Percentiles rank a stretch among this genome's conserved stretches.
phyloP scores from a whole-genome alignment of 1,140 invertebrate genomes.

The Sesamia nonagrioides region DNA sequence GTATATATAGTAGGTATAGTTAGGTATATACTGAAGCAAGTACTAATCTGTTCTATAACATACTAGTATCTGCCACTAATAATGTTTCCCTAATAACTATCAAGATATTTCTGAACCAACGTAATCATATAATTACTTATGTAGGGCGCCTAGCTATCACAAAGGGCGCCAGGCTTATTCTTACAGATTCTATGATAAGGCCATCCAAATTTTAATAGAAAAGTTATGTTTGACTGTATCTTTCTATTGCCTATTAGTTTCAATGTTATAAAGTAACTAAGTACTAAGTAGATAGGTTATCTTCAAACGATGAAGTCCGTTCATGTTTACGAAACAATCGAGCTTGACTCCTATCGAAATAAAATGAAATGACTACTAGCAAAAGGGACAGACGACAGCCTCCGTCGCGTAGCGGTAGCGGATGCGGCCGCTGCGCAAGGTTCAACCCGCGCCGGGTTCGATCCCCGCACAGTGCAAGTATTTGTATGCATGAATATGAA shows the following conservation, averaged over 20 bases:
- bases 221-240: slow-evolving; percentile 12
- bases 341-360: too few species aligned
- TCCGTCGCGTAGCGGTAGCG: too few species aligned
- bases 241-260: neutral
- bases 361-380: too few species aligned
- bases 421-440: too few species aligned
- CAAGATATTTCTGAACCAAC: neutral
- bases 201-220: slow-evolving; percentile 21
- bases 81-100: neutral
- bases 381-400: too few species aligned
- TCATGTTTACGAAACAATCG: too few species aligned
- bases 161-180: neutral
- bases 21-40: too few species aligned
- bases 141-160: neutral
- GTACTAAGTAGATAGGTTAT: neutral
- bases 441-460: too few species aligned
- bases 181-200: slow-evolving; percentile 12
- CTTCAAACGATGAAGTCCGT: slow-evolving; percentile 25
- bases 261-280: neutral
- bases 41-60: neutral
- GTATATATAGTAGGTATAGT: too few species aligned
- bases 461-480: too few species aligned
- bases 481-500: too few species aligned
- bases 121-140: neutral
- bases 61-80: neutral